A percentile compares a stretch with the other conserved stretches of the same genome.
Evolutionary conservation across 2,888 invertebrate species (phyloP).

Genomic region (Cephus spinipes): DNA sequence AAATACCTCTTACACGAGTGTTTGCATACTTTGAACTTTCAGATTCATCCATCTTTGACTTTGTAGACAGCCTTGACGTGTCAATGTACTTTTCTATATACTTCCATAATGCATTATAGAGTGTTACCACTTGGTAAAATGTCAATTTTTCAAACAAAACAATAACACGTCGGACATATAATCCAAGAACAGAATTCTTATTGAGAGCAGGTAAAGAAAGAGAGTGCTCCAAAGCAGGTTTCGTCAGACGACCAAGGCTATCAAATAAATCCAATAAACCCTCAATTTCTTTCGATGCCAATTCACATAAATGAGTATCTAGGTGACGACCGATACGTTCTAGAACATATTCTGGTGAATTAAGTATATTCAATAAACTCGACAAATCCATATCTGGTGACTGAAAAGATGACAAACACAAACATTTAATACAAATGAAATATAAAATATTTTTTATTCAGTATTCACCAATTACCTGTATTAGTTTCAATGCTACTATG

Average conservation of each 20-base stretch:
- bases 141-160: constrained; percentile 85
- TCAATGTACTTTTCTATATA: constrained; percentile 67
- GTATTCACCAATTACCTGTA: constrained; percentile 72
- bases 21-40: constrained; percentile 30
- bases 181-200: constrained; percentile 71
- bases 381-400: constrained; percentile 82
- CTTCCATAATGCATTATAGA: constrained; percentile 78
- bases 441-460: constrained; percentile 17
- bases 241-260: constrained; percentile 76
- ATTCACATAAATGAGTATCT: constrained; percentile 71
- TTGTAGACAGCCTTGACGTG: constrained; percentile 18
- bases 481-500: constrained; percentile 81
- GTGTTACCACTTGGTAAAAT: constrained; percentile 83
- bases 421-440: constrained; percentile 16
- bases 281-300: constrained; percentile 71
- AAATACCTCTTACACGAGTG: constrained; percentile 29
- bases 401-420: constrained; percentile 63
- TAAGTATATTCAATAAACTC: constrained; percentile 75
- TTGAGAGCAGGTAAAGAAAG: constrained; percentile 48
- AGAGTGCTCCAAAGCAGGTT: constrained; percentile 60
- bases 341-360: constrained; percentile 72
- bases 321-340: constrained; percentile 72
- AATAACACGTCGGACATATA: constrained; percentile 85
- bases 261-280: constrained; percentile 73
- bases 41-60: constrained; percentile 28